Evolutionary conservation across 2,113 vertebrate genomes (phyloP), one percentile per base, ranked within the genome.

Genomic region (Cyrtonyx montezumae): DNA sequence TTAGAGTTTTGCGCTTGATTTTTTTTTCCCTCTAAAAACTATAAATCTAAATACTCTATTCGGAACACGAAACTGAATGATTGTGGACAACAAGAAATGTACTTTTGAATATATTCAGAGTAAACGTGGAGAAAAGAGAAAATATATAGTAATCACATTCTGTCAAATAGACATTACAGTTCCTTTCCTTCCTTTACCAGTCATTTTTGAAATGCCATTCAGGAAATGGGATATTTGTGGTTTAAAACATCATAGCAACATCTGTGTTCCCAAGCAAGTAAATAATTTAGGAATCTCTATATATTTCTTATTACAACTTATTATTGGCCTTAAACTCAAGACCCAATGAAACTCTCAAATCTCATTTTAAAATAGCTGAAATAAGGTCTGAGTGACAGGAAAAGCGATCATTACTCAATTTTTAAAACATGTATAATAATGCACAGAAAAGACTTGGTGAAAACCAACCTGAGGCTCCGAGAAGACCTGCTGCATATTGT

Each of bases 401-500:
- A 91, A 28, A 91, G 68, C 7, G 13, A 84, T 63, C 26, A 21
- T 79, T 69, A 53, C 36, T 79, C 40, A 84, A 83, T 75, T 46
- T 55, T 22, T 77, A 84, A 67, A 86, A 81, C 49, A 82, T 1
- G 0, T 18, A 32, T 34, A 73, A 25, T 28, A 74, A 37, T 0
- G 2, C 46, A 69, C 25, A 75, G 67, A 84, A 95, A 86, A 87
- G 49, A 45, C 55, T 83, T 19, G 55, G 71, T 20, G 36, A 90
- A 70, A 69, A 96, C 98, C 97, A 92, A 99, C 99, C 99, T 99
- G 99, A 20, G 98, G 97, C 83, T 99, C 98, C 9, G 98, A 97
- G 95, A 99, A 99, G 14, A 99, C 98, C 93, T 98, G 97, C 96
- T 98, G 97, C 91, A 99, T 98, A 85, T 90, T 98, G 97, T 99